phyloP scores from a whole-genome alignment of 1,140 invertebrate species.

The Papilio machaon region DNA sequence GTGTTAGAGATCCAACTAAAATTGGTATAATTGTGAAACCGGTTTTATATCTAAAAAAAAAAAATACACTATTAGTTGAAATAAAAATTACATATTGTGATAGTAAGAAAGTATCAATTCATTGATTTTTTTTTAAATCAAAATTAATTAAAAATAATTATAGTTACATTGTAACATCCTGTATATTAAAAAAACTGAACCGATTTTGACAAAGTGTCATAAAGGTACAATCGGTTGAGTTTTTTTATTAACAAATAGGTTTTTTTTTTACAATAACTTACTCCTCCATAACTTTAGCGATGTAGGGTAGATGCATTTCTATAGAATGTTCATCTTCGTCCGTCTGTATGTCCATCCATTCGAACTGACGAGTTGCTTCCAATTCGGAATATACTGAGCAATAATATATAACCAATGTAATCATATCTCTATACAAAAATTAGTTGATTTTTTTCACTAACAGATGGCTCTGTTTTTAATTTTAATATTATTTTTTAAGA shows the following conservation, averaged over 20 bases:
- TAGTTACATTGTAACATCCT: no score
- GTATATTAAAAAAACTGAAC: no score
- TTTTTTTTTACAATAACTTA: conserved; percentile 77
- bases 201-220: no score
- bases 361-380: conserved; percentile 93
- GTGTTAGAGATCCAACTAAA: conserved; percentile 96
- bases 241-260: background rate
- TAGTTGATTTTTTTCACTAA: background rate
- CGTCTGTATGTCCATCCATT: conserved; percentile 94
- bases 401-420: conserved; percentile 2
- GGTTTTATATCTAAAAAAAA: conserved; percentile 86
- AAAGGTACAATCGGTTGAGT: no score
- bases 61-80: background rate
- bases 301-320: conserved; percentile 99
- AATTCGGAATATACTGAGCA: conserved; percentile 87
- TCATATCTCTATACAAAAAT: background rate
- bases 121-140: no score
- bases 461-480: background rate
- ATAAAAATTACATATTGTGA: background rate
- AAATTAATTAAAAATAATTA: no score
- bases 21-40: conserved; percentile 98
- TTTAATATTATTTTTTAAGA: background rate
- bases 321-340: conserved; percentile 98
- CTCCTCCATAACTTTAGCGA: conserved; percentile 99
- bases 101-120: background rate